Evolutionary conservation across 2,113 vertebrate genomes (phyloP).

Genomic region (Megatriorchis doriae): DNA sequence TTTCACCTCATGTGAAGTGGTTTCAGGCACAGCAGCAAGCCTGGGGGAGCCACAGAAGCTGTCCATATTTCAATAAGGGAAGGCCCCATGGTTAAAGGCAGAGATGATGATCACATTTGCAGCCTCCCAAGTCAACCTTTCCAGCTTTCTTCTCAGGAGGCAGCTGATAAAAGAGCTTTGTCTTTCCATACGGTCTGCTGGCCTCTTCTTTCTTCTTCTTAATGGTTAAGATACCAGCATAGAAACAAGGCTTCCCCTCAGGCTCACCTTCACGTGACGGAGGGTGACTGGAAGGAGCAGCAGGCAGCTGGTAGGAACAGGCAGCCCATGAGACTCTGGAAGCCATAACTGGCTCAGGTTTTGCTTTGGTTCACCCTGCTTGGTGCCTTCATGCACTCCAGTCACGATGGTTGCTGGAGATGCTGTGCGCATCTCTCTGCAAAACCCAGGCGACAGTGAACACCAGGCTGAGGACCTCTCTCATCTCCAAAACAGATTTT

Average conservation of each 20-base stretch:
- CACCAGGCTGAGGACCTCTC: background rate
- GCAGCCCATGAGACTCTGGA: background rate
- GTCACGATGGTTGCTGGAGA: rapidly evolving
- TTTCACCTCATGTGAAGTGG: background rate
- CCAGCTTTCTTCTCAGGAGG: background rate
- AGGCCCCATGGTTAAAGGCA: background rate
- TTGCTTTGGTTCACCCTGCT: background rate
- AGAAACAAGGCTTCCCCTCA: background rate
- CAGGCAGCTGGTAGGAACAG: background rate
- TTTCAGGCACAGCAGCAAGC: background rate
- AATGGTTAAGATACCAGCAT: background rate
- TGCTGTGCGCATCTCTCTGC: background rate
- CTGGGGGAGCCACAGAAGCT: background rate
- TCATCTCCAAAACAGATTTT: background rate
- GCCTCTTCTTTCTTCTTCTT: background rate
- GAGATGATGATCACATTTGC: background rate
- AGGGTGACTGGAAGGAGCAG: background rate
- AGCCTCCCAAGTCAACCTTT: background rate
- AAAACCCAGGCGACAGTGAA: background rate
- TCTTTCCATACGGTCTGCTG: background rate
- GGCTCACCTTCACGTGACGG: background rate
- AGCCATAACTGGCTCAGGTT: background rate
- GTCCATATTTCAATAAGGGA: rapidly evolving
- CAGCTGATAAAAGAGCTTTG: background rate
- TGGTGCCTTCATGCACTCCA: background rate